A percentile compares a stretch with the other conserved stretches of the same genome.
phyloP scores from a whole-genome alignment of 2,888 invertebrate species.

The Mythimna impura region DNA sequence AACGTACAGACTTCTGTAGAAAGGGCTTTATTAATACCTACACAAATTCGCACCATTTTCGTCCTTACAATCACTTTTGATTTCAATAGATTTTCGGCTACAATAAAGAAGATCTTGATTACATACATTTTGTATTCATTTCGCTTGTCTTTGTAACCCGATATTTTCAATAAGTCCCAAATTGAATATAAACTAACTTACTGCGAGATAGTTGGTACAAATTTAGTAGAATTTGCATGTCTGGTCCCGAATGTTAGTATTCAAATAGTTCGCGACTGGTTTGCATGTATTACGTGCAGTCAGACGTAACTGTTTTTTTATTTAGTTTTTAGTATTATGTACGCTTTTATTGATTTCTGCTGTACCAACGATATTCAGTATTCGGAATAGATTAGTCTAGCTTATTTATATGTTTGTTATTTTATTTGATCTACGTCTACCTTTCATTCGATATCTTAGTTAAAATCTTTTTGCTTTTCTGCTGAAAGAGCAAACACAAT shows the following conservation, averaged over 20 bases:
- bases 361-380: conserved; percentile 40
- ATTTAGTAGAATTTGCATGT: conserved; percentile 77
- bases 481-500: no score
- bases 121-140: conserved; percentile 49
- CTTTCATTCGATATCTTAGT: conserved; percentile 20
- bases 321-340: conserved; percentile 64
- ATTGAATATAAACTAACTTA: conserved; percentile 57
- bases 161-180: conserved; percentile 47
- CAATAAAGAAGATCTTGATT: conserved; percentile 45
- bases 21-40: conserved; percentile 88
- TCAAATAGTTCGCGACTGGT: conserved; percentile 76
- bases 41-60: conserved; percentile 87
- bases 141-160: conserved; percentile 49
- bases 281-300: conserved; percentile 78
- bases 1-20: conserved; percentile 51
- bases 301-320: conserved; percentile 55
- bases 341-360: conserved; percentile 69
- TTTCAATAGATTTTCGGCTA: conserved; percentile 56
- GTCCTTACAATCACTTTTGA: conserved; percentile 61
- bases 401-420: conserved; percentile 23
- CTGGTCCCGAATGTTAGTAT: conserved; percentile 74
- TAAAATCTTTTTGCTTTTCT: conserved; percentile 10
- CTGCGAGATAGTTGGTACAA: conserved; percentile 52
- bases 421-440: conserved; percentile 7
- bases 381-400: conserved; percentile 35